Percentiles rank a stretch among this genome's conserved stretches.
These are phyloP conservation scores for Coptodon bakossiorum DNA, from an alignment of 2,113 vertebrate genomes.

Conservation along the genomic window DNA sequence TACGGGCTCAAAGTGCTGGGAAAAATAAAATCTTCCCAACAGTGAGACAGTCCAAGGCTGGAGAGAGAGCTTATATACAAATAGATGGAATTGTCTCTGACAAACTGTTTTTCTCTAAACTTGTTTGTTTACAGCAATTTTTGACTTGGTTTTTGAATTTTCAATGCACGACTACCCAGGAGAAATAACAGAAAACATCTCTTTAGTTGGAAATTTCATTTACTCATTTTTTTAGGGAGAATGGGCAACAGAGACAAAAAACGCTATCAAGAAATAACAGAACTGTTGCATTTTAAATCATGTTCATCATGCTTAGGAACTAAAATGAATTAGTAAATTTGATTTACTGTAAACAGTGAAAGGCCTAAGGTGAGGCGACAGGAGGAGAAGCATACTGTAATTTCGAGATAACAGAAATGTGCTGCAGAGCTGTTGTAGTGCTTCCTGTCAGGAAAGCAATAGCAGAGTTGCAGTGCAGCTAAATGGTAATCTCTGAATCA, in stretches of 20 bases:
- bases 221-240: neutral
- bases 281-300: neutral
- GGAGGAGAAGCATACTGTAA: neutral
- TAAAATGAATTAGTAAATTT: neutral
- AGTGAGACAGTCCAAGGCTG: neutral
- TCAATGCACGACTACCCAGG: neutral
- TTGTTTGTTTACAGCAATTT: neutral
- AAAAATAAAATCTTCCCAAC: neutral
- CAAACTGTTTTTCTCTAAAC: neutral
- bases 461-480: neutral
- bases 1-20: neutral
- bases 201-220: neutral
- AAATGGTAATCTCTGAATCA: slow-evolving; percentile 18
- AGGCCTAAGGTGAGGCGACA: neutral
- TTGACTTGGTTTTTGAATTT: neutral
- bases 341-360: neutral
- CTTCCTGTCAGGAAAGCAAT: neutral
- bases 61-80: neutral
- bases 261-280: neutral
- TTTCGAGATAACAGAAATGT: neutral
- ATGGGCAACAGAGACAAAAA: neutral
- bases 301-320: neutral
- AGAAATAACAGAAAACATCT: neutral
- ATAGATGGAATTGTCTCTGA: neutral
- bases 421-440: neutral